Evolutionary conservation across 2,797 vertebrate species (phyloP).

Genomic region (Hoplostethus mediterraneus): DNA sequence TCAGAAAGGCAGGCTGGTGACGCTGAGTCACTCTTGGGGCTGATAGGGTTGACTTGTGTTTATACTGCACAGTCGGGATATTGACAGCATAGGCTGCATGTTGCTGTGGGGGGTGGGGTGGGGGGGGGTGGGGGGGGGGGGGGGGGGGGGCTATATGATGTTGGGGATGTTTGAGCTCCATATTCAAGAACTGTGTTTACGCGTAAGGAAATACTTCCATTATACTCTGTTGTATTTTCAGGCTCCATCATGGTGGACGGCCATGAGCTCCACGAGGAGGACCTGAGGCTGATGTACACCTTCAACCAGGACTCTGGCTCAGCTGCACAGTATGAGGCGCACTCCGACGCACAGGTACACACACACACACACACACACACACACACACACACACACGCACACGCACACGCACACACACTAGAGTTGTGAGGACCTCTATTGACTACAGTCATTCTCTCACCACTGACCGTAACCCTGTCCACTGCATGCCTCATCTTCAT

Average conservation of each 20-base stretch:
- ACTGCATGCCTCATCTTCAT: no score
- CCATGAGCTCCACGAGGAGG: conserved; percentile 92
- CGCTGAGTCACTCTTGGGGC: background rate
- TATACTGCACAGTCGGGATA: background rate
- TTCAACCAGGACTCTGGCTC: conserved; percentile 88
- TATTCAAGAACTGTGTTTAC: background rate
- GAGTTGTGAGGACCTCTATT: no score
- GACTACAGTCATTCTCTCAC: no score
- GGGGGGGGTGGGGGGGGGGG: no score
- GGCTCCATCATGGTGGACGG: conserved; percentile 92
- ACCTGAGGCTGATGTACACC: conserved; percentile 93
- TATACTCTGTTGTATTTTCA: conserved; percentile 57
- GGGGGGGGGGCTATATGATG: no score
- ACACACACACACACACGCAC: background rate
- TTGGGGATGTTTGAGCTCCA: no score
- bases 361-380: background rate
- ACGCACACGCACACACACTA: background rate
- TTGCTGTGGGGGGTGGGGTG: no score
- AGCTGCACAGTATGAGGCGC: conserved; percentile 91
- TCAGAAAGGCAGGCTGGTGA: background rate
- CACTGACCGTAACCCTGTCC: no score
- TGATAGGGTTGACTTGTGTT: conserved; percentile 1
- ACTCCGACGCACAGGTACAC: conserved; percentile 95
- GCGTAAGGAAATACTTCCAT: background rate
- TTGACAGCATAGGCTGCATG: background rate